Evolutionary conservation across 2,113 vertebrate genomes (phyloP).

Genomic region (Raja brachyura): DNA sequence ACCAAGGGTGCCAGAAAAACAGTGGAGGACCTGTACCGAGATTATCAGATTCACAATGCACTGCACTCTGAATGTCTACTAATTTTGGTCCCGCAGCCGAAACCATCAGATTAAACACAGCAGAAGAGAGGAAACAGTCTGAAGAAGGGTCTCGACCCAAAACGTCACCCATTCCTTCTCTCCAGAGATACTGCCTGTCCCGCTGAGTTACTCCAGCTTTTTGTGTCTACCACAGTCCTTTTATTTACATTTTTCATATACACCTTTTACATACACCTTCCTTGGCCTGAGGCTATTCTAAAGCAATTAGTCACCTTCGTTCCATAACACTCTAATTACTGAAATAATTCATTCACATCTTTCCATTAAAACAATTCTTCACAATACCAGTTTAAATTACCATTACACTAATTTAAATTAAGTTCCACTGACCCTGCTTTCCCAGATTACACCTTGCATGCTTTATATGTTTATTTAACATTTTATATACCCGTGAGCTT

Average conservation of each 20-base stretch:
- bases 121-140: too few species aligned
- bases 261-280: too few species aligned
- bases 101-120: neutral
- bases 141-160: too few species aligned
- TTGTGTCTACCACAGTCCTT: too few species aligned
- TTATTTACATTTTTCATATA: too few species aligned
- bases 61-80: neutral
- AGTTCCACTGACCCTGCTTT: neutral
- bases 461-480: neutral
- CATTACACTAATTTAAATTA: slow-evolving; percentile 1
- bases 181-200: too few species aligned
- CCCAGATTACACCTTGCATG: neutral
- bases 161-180: too few species aligned
- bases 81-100: neutral
- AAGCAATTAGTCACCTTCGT: neutral
- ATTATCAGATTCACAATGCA: too few species aligned
- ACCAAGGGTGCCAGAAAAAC: too few species aligned
- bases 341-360: neutral
- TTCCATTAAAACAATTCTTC: neutral
- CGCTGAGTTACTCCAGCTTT: too few species aligned
- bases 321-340: neutral
- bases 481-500: neutral
- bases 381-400: neutral
- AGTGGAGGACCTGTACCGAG: too few species aligned
- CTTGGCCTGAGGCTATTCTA: neutral